Evolutionary conservation across 2,113 vertebrate species (phyloP), one percentile per base, ranked within the genome.

Genomic region (Piprites chloris): DNA sequence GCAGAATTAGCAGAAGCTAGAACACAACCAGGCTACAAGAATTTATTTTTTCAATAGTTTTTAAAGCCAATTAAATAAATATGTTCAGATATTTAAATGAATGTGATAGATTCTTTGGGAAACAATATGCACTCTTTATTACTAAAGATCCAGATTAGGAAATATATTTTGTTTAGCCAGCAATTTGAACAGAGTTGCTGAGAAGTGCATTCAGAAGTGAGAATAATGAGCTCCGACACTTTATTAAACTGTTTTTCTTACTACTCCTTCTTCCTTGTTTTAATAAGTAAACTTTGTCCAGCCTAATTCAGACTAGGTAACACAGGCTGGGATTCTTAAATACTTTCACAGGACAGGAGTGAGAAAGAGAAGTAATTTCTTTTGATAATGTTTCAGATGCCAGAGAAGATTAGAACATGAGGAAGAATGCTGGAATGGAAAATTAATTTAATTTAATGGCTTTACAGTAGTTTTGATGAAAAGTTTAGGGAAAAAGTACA

Each of bases 341-440:
- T 63, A 44, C 69, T 93, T 95, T 86, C 59, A 63, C 15, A 69
- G 50, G 35, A 74, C 53, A 69, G 59, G 10, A 91, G n/a, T 19
- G 59, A 91, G 14, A 84, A 88, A 67, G n/a, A 93, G 9, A 87
- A 94, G 63, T 33, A 24, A 85, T 39, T 28, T 76, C n/a, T 91
- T 90, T 35, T 77, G 47, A 59, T 74, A 80, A 47, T 4, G 1
- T 53, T 90, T 93, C 55, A 81, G 50, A 77, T 47, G 30, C 67
- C 82, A 90, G 56, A 84, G 87, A 80, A 92, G 82, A 94, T 96
- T 93, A 92, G 17, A 85, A 66, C 14, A 20, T 30, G 47, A 74
- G 46, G 55, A 94, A 55, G 33, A 90, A 90, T 56, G 78, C 9
- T 69, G 87, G 82, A 94, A 88, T 61, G 68, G 72, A 95, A 97